Evolutionary conservation across 1,140 invertebrate species (phyloP).

Genomic region (Papilio polyxenes): DNA sequence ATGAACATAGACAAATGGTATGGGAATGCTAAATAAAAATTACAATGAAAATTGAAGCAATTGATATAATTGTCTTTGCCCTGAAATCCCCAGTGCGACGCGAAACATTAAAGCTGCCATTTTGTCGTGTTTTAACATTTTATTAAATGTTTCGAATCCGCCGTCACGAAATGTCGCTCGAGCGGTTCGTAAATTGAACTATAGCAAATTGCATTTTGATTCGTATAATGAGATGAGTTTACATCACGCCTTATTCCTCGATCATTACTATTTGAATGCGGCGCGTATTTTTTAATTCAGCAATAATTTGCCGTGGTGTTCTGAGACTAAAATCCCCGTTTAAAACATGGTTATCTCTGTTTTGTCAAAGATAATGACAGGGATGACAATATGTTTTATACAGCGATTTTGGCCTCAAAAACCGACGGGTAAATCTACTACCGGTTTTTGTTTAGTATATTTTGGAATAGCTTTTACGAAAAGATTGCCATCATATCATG

Average conservation of each 20-base stretch:
- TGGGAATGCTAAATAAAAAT: no score
- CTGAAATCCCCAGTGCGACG: slow-evolving; percentile 29
- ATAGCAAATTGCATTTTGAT: slow-evolving; percentile 49
- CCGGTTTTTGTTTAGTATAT: slow-evolving; percentile 11
- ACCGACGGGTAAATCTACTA: neutral
- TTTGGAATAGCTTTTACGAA: neutral
- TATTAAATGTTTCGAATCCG: slow-evolving; percentile 44
- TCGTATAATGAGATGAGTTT: slow-evolving; percentile 40
- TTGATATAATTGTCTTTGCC: slow-evolving; percentile 42
- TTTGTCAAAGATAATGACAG: no score
- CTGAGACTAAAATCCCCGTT: no score
- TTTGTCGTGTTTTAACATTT: slow-evolving; percentile 43
- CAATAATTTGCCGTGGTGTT: slow-evolving; percentile 13
- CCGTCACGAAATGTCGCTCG: slow-evolving; percentile 40
- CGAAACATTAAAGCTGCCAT: slow-evolving; percentile 37
- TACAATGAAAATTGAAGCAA: slow-evolving; percentile 13
- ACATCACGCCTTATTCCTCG: slow-evolving; percentile 28
- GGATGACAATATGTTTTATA: no score
- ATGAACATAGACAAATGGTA: no score
- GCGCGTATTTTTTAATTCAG: slow-evolving; percentile 30
- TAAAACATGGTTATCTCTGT: no score
- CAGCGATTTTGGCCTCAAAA: no score
- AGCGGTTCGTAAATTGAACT: slow-evolving; percentile 35
- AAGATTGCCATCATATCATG: neutral
- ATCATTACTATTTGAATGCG: slow-evolving; percentile 31